These are phyloP conservation scores for Cyphomyrmex costatus DNA, from an alignment of 1,140 invertebrate species.

Conservation along the genomic window DNA sequence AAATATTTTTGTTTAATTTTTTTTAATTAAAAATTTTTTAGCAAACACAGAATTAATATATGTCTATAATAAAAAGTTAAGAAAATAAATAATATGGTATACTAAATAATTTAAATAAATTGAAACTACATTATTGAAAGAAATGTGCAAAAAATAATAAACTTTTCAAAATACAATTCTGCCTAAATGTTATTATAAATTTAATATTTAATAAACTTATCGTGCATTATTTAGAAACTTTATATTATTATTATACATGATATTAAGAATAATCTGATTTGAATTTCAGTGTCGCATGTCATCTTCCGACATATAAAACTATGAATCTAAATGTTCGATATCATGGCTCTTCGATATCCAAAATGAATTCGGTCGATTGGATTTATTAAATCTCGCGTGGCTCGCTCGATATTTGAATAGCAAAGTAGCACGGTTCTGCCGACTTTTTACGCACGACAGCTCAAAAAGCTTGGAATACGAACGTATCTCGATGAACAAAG, in stretches of 20 bases:
- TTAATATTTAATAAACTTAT: background rate
- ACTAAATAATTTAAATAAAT: background rate
- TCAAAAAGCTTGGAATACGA: background rate
- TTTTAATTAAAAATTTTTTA: background rate
- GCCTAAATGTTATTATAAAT: background rate
- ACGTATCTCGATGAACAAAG: background rate
- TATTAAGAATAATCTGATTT: background rate
- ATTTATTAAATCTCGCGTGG: slow-evolving; percentile 54
- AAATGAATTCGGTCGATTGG: slow-evolving; percentile 21
- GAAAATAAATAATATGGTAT: background rate
- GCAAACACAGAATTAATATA: background rate
- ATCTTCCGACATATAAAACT: background rate
- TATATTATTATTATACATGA: background rate
- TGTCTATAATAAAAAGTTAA: background rate
- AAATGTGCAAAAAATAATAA: background rate
- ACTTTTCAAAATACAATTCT: background rate
- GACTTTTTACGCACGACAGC: slow-evolving; percentile 37
- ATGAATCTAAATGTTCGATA: slow-evolving; percentile 27
- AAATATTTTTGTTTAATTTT: background rate
- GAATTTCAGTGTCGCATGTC: slow-evolving; percentile 17
- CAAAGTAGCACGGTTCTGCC: slow-evolving; percentile 50
- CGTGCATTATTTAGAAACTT: background rate
- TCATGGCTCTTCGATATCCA: slow-evolving; percentile 37
- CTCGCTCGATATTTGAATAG: slow-evolving; percentile 40
- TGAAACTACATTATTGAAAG: background rate